Conservation (phyloP, 2,113 vertebrate genomes). For the Passer montanus region DNA sequence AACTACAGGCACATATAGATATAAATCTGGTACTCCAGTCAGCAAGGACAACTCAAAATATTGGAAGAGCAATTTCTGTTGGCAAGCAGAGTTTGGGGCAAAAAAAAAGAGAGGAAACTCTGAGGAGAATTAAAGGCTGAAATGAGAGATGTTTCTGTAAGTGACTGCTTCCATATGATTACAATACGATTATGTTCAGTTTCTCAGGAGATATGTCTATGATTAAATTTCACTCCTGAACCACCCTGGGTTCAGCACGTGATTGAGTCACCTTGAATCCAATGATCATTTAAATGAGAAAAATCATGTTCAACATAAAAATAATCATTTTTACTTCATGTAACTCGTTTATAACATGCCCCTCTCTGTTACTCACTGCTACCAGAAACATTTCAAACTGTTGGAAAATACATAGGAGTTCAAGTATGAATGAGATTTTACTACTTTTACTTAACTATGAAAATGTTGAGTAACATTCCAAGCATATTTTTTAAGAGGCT, state of each 20-base stretch:
- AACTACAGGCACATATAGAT: not conserved
- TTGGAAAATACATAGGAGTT: not conserved
- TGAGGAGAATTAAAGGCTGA: not conserved
- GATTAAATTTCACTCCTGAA: conserved; percentile 31
- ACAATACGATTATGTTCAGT: not conserved
- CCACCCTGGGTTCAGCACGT: not conserved
- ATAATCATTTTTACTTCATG: not conserved
- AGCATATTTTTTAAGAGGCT: not conserved
- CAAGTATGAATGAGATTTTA: not conserved
- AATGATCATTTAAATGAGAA: conserved; percentile 25
- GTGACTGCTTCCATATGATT: not conserved
- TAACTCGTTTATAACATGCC: not conserved
- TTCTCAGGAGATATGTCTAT: not conserved
- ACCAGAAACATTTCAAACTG: not conserved
- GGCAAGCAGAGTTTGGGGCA: not conserved
- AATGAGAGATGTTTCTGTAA: not conserved
- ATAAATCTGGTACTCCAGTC: not conserved
- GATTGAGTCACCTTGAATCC: conserved; percentile 16
- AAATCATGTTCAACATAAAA: conserved; percentile 2
- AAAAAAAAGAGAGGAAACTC: not conserved
- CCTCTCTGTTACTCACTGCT: not conserved
- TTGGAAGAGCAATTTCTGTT: not conserved
- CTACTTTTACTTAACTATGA: not conserved
- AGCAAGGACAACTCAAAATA: not conserved
- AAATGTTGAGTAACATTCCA: not conserved